Percentiles rank a stretch among this genome's conserved stretches.
Evolutionary conservation across 1,140 invertebrate genomes (phyloP).

Genomic region (Drosophila oshimai): DNA sequence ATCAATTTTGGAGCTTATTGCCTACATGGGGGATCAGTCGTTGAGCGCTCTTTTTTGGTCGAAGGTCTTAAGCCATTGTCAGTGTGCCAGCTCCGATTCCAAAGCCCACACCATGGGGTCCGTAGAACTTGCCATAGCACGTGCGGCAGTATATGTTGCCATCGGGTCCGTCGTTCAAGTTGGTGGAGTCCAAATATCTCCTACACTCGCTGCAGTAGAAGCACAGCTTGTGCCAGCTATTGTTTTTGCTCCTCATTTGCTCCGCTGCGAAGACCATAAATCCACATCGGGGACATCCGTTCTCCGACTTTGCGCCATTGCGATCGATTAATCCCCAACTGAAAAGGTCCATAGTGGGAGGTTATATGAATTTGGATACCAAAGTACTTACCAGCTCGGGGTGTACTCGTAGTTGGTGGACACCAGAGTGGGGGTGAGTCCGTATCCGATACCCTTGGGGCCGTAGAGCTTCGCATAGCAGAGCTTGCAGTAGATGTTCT

Average conservation of each 20-base stretch:
- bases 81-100: slow-evolving; percentile 93
- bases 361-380: no score
- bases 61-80: slow-evolving; percentile 85
- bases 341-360: not conserved
- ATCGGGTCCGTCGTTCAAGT: slow-evolving; percentile 95
- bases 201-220: slow-evolving; percentile 96
- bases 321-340: slow-evolving; percentile 35
- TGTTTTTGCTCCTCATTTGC: slow-evolving; percentile 96
- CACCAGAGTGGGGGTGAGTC: slow-evolving; percentile 92
- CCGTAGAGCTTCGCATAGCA: slow-evolving; percentile 95
- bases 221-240: slow-evolving; percentile 97
- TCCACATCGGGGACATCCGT: slow-evolving; percentile 92
- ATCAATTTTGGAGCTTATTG: slow-evolving; percentile 18
- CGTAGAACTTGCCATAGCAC: slow-evolving; percentile 96
- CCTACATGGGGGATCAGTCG: not conserved
- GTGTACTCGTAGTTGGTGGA: slow-evolving; percentile 89
- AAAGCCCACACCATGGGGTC: slow-evolving; percentile 96
- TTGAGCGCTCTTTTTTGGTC: slow-evolving; percentile 27
- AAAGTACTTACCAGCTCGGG: slow-evolving; percentile 21
- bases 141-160: slow-evolving; percentile 96
- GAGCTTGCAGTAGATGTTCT: slow-evolving; percentile 93
- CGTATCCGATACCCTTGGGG: slow-evolving; percentile 95
- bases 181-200: slow-evolving; percentile 95
- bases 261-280: slow-evolving; percentile 95
- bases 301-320: slow-evolving; percentile 60